A percentile compares a stretch with the other conserved stretches of the same genome.
Evolutionary conservation across 2,888 invertebrate species (phyloP).

Genomic region (Plagodis dolabraria): DNA sequence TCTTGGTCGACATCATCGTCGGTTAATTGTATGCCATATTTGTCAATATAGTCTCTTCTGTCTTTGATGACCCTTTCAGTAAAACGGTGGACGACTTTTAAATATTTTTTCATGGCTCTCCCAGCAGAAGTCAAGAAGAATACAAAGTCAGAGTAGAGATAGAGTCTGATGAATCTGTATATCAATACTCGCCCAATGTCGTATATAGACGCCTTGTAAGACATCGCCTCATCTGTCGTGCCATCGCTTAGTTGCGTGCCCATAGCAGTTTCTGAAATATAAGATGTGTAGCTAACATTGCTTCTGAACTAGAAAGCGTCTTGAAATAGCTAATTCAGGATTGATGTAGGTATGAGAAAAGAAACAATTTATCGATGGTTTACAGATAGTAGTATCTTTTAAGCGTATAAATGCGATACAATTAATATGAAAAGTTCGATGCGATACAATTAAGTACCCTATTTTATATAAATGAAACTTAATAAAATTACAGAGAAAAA

Average conservation of each 20-base stretch:
- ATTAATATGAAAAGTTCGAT: background rate
- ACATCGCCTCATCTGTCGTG: slow-evolving; percentile 60
- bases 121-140: slow-evolving; percentile 81
- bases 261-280: slow-evolving; percentile 86
- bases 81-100: slow-evolving; percentile 68
- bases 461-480: too few species aligned
- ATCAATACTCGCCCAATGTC: slow-evolving; percentile 62
- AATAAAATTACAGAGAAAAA: too few species aligned
- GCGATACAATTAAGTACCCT: background rate
- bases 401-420: too few species aligned
- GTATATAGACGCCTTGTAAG: slow-evolving; percentile 85
- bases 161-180: slow-evolving; percentile 76
- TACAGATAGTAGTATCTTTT: too few species aligned
- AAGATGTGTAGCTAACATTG: background rate
- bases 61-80: slow-evolving; percentile 69
- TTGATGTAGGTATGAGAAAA: too few species aligned
- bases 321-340: background rate
- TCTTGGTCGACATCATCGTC: slow-evolving; percentile 37
- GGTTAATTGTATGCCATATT: slow-evolving; percentile 31
- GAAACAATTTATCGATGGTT: too few species aligned
- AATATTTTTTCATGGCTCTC: slow-evolving; percentile 64
- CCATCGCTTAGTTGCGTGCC: slow-evolving; percentile 85
- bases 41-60: slow-evolving; percentile 41
- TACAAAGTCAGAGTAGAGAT: slow-evolving; percentile 81
- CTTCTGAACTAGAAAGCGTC: background rate